Evolutionary conservation across 1,140 invertebrate species (phyloP), one percentile per base, ranked within the genome.

Genomic region (Zeugodacus cucurbitae): DNA sequence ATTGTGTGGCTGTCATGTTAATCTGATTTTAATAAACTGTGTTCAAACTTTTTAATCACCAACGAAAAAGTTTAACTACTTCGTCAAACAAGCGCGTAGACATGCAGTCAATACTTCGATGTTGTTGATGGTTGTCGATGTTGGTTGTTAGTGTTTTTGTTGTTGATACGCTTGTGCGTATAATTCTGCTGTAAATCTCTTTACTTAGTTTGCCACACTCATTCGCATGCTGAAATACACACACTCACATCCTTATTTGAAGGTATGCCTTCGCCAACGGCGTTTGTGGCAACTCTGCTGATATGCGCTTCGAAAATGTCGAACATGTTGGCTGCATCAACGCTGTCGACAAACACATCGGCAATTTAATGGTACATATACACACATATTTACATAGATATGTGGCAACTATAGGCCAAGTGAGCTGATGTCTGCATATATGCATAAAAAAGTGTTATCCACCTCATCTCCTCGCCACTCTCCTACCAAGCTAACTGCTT

Each of bases 21-120:
- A 87, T 87, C 87, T 82, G 58, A 86, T 89, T 89, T 89, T 89
- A 89, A 89, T 89, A 87, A 87, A 62, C 57, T 89, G 86, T 89
- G 67, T 87, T 89, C 86, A 89, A 89, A 89, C 88, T 89, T 89
- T 89, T 89, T 89, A 89, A 89, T 89, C 88, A 89, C 86, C 86
- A 48, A 82, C 74, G 74, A 82, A 82, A 82, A 82, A 82, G 48
- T 54, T 82, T 86, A 59, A 86, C 48, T 58, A 87, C 58, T 67
- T 87, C 87, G 87, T 87, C 87, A 87, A 87, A 87, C 59, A 87
- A 34, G 87, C 58, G 34, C 4, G 54, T 29, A 57, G 29, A 20
- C 37, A 57, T 20, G 54, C n/a, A 86, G 57, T n/a, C 20, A 57
- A 67, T 67, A 67, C 4, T 0, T 4, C 62, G 29, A 5, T 67